Percentiles rank a stretch among this genome's conserved stretches.
Evolutionary conservation across 1,140 invertebrate genomes (phyloP).

Genomic region (Drosophila lacteicornis): DNA sequence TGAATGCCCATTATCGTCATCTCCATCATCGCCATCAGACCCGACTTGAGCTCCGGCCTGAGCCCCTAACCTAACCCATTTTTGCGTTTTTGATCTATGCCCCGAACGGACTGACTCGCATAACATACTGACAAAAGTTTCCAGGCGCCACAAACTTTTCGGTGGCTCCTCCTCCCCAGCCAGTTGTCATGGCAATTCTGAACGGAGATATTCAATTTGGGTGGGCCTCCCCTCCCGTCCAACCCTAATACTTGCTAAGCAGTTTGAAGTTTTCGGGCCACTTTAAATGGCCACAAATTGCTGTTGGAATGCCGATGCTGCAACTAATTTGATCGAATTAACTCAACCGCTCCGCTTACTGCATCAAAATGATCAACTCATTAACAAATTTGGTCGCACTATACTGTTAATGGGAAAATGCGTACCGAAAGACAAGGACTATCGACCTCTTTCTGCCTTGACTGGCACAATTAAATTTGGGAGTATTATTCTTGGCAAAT

Average conservation of each 20-base stretch:
- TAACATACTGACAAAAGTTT: slow-evolving; percentile 57
- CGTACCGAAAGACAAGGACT: not conserved
- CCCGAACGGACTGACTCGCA: slow-evolving; percentile 45
- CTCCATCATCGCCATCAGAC: slow-evolving; percentile 61
- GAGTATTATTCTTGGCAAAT: slow-evolving; percentile 41
- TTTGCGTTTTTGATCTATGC: slow-evolving; percentile 76
- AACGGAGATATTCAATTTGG: slow-evolving; percentile 68
- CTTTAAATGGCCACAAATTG: slow-evolving; percentile 63
- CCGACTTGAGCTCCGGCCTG: slow-evolving; percentile 32
- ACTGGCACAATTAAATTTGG: slow-evolving; percentile 50
- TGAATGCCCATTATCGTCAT: slow-evolving; percentile 78
- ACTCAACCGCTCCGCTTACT: slow-evolving; percentile 16
- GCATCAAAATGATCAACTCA: slow-evolving; percentile 34
- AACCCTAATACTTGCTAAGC: slow-evolving; percentile 54
- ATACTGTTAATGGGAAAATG: not conserved
- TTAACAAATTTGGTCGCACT: slow-evolving; percentile 23
- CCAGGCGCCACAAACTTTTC: slow-evolving; percentile 58
- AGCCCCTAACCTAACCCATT: slow-evolving; percentile 46
- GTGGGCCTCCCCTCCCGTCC: slow-evolving; percentile 12
- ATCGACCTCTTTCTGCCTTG: not conserved
- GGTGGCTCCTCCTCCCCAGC: slow-evolving; percentile 14
- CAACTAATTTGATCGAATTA: slow-evolving; percentile 55
- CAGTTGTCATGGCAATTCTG: slow-evolving; percentile 65
- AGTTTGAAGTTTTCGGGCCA: slow-evolving; percentile 57
- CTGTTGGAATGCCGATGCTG: slow-evolving; percentile 34